These are phyloP conservation scores for Macquaria australasica DNA, from an alignment of 2,113 vertebrate species.

Conservation along the genomic window DNA sequence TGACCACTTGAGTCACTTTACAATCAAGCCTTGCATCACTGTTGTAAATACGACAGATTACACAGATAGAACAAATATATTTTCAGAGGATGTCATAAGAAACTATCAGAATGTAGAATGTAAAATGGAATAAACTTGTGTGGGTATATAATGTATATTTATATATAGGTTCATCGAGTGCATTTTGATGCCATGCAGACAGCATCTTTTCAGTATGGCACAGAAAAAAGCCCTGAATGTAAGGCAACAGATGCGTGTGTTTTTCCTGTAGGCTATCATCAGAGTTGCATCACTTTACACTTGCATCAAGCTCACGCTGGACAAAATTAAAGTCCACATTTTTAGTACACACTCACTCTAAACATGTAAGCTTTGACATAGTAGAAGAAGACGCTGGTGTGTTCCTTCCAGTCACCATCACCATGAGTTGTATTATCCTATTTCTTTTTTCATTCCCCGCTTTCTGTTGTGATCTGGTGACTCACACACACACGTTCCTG, in stretches of 20 bases:
- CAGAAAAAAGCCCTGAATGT: background rate
- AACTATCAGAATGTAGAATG: background rate
- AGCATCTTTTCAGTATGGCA: background rate
- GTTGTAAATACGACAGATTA: constrained; percentile 1
- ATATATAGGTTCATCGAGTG: background rate
- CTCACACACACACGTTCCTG: constrained; percentile 33
- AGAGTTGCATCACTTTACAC: constrained; percentile 47
- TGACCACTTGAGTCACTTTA: constrained; percentile 5
- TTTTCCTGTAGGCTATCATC: constrained; percentile 23
- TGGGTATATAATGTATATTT: background rate
- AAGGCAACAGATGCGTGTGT: constrained; percentile 1
- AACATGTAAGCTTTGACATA: constrained; percentile 25
- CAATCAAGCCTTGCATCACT: constrained; percentile 10
- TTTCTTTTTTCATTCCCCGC: constrained; percentile 20
- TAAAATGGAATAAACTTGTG: background rate
- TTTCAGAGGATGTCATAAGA: constrained; percentile 1
- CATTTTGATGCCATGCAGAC: background rate
- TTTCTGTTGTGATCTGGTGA: constrained; percentile 61
- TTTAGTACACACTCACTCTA: constrained; percentile 6
- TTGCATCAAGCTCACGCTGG: constrained; percentile 30
- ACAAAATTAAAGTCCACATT: constrained; percentile 44
- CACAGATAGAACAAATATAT: background rate
- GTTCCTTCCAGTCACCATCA: constrained; percentile 55
- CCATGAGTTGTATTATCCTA: constrained; percentile 27
- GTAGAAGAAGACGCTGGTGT: constrained; percentile 14